Evolutionary conservation across 1,140 invertebrate genomes (phyloP).

Genomic region (Zaprionus nigranus): DNA sequence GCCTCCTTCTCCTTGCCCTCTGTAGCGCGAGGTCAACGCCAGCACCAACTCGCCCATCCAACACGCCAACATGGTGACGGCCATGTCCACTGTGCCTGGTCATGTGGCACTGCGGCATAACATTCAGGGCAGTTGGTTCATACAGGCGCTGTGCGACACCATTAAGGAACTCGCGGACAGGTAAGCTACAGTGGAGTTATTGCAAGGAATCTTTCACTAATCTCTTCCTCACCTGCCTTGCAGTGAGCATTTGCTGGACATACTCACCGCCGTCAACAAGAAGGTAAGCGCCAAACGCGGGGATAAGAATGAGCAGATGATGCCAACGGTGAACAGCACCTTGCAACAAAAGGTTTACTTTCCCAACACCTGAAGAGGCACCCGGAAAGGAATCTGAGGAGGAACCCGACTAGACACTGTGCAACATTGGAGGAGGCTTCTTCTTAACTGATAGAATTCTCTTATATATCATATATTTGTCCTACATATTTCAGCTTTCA

Average conservation of each 20-base stretch:
- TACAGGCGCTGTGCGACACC: slow-evolving; percentile 69
- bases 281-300: slow-evolving; percentile 63
- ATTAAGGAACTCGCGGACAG: slow-evolving; percentile 45
- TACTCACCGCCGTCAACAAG: slow-evolving; percentile 58
- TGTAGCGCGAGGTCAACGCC: slow-evolving; percentile 48
- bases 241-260: slow-evolving; percentile 72
- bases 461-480: no score
- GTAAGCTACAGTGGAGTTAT: slow-evolving; percentile 27
- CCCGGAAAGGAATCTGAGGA: no score
- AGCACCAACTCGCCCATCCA: slow-evolving; percentile 43
- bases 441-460: no score
- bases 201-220: neutral
- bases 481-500: no score
- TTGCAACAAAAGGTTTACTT: slow-evolving; percentile 60
- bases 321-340: slow-evolving; percentile 42
- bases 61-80: slow-evolving; percentile 64
- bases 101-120: slow-evolving; percentile 70
- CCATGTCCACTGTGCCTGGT: slow-evolving; percentile 76
- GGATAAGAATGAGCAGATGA: slow-evolving; percentile 62
- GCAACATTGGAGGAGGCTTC: no score
- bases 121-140: slow-evolving; percentile 76
- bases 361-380: neutral
- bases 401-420: no score
- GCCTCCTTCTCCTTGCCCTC: neutral
- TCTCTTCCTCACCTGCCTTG: neutral